Base-by-base conservation (phyloP, 2,113 vertebrate genomes). In the Dasyornis broadbenti region DNA sequence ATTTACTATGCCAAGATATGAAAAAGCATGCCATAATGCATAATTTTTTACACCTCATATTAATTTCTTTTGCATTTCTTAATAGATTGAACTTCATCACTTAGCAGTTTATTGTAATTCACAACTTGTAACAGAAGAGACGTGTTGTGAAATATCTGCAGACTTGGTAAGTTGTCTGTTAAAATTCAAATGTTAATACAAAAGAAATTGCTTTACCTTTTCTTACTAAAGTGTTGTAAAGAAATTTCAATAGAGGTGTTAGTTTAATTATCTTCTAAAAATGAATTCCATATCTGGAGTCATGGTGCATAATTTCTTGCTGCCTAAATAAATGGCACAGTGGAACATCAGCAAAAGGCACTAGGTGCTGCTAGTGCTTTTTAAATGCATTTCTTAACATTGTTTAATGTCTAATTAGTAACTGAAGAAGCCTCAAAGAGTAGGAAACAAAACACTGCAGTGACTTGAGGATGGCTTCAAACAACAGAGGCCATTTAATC, bases 21-120 rank as follows among this genome's bases (percentile, higher is more conserved):
- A 80, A 82, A 80, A 82, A 57, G 15, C 22, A 11, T 95, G 33
- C 15, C 2, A 1, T n/a, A 76, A 59, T 4, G 11, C 42, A 10
- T 61, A 23, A 15, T 37, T 80, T 82, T 85, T 88, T 75, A 50
- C 7, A 23, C 66, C 26, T 71, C 7, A 1, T 75, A 44, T 79
- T 70, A 26, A 87, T 91, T 70, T 42, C 49, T 91, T 30, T 40
- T 94, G 13, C 65, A 65, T 97, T 93, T 95, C 91, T 96, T 94
- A 92, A 96, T 97, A 99, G 99, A 98, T 99, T 97, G 99, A 99
- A 98, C 97, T 99, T 96, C 98, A 98, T 53, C 98, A 96, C 65
- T 86, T 99, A 94, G 95, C 98, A 72, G 93, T 99, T 96, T 99
- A 99, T 97, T 99, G 99, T 96, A 98, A 98, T 96, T 98, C 98